These are phyloP conservation scores for Danaus chrysippus DNA, from an alignment of 2,888 invertebrate genomes.

Conservation along the genomic window DNA sequence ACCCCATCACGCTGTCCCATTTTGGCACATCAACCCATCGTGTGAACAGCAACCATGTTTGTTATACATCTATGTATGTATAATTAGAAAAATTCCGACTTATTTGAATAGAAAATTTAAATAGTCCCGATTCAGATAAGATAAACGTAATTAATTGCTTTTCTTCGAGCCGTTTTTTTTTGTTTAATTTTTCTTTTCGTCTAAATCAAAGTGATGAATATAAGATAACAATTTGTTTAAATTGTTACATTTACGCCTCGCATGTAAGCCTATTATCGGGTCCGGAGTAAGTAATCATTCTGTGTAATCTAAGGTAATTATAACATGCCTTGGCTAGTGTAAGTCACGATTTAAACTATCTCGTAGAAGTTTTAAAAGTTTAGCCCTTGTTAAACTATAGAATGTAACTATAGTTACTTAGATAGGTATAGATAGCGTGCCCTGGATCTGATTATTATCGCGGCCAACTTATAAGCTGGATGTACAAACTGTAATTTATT, in stretches of 20 bases:
- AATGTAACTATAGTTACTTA: slow-evolving; percentile 38
- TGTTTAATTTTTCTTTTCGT: slow-evolving; percentile 1
- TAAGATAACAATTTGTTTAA: slow-evolving; percentile 35
- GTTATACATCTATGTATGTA: slow-evolving; percentile 32
- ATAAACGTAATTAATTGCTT: slow-evolving; percentile 26
- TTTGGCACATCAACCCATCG: slow-evolving; percentile 59
- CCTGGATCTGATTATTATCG: slow-evolving; percentile 69
- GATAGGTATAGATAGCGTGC: slow-evolving; percentile 50
- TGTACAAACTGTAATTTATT: slow-evolving; percentile 38
- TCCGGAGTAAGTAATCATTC: slow-evolving; percentile 50
- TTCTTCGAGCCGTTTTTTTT: slow-evolving; percentile 18
- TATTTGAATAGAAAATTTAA: slow-evolving; percentile 23
- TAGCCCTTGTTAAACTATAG: slow-evolving; percentile 41
- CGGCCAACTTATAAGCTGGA: slow-evolving; percentile 44
- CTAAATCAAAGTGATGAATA: slow-evolving; percentile 15
- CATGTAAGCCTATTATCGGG: slow-evolving; percentile 52
- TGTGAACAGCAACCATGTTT: slow-evolving; percentile 52
- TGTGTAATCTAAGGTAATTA: slow-evolving; percentile 72
- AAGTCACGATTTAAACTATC: slow-evolving; percentile 74
- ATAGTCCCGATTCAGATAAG: slow-evolving; percentile 24
- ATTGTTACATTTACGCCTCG: slow-evolving; percentile 34
- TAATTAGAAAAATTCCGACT: slow-evolving; percentile 22
- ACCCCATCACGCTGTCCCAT: slow-evolving; percentile 69
- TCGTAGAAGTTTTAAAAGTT: slow-evolving; percentile 58
- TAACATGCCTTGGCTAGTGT: slow-evolving; percentile 66